phyloP scores from a whole-genome alignment of 2,113 vertebrate genomes.

The Rhea americana region DNA sequence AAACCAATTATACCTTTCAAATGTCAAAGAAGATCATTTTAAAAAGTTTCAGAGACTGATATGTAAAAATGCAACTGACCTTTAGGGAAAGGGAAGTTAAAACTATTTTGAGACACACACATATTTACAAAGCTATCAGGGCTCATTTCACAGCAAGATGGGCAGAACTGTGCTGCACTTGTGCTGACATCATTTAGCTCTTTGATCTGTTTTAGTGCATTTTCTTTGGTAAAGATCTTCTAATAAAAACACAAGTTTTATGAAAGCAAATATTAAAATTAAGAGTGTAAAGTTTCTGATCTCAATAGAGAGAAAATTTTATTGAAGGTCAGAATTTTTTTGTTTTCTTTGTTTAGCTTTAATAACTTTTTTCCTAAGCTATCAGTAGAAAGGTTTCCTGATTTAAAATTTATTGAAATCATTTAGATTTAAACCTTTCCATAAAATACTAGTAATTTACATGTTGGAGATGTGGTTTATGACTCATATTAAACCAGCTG shows the following conservation, averaged over 20 bases:
- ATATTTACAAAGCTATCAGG: rapidly evolving
- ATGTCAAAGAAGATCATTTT: neutral
- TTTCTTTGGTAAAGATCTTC: neutral
- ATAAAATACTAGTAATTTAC: neutral
- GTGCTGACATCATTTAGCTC: neutral
- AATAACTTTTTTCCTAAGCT: neutral
- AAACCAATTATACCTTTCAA: neutral
- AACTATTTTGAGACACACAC: neutral
- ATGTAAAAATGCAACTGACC: neutral
- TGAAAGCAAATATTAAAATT: neutral
- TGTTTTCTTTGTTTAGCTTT: neutral
- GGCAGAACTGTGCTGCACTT: rapidly evolving
- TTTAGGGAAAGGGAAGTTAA: neutral
- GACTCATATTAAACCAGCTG: neutral
- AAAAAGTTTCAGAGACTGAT: neutral
- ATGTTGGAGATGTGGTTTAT: rapidly evolving
- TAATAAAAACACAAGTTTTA: neutral
- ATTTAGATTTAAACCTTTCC: neutral
- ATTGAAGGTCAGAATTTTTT: neutral
- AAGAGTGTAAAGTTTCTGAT: neutral
- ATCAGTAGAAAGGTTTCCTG: neutral
- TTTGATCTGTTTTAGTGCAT: neutral
- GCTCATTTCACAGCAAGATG: neutral
- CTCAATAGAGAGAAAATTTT: neutral
- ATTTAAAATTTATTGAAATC: neutral